Evolutionary conservation across 2,113 vertebrate genomes (phyloP), one percentile per base, ranked within the genome.

Genomic region (Lepus timidus): DNA sequence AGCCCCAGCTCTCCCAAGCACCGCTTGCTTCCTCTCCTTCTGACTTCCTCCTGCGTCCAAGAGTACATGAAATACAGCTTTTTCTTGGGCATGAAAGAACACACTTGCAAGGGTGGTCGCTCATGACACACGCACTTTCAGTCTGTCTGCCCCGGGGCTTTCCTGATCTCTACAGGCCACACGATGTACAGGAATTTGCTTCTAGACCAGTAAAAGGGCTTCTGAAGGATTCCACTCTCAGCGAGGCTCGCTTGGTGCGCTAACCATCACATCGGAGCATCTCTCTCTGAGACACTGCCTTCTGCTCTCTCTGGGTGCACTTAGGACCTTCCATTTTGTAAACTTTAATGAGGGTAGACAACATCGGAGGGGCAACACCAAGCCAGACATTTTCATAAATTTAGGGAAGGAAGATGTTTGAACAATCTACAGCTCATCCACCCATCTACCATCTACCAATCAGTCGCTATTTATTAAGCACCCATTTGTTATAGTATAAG

Each of bases 171-270:
- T n/a, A 36, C 39, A 73, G 22, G 22, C 20, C 73, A 12, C 55
- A 55, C 0, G 25, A 89, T 44, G 83, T 14, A 78, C 0, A 44
- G 44, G 33, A 71, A 91, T 84, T 80, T 88, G 36, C 73, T 79
- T 92, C 71, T 67, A 82, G 92, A 70, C 36, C 55, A 88, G n/a
- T 33, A 73, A 85, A 88, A 76, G 8, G 23, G 29, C 23, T 39
- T 70, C 52, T 14, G 39, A 75, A 23, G 22, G 76, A 16, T 10
- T 16, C 65, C 6, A 1, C 29, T 88, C 62, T 90, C 71, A 67
- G 5, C 36, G 68, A 20, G 14, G 25, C 16, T 6, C 9, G 22
- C 31, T 33, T 22, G 29, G 5, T 22, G 17, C 29, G 29, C 51
- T 33, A 62, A n/a, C 33, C 23, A 52, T 12, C 14, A 11, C 0